Evolutionary conservation across 1,140 invertebrate genomes (phyloP), one percentile per base, ranked within the genome.

Genomic region (Sycophaga agraensis): DNA sequence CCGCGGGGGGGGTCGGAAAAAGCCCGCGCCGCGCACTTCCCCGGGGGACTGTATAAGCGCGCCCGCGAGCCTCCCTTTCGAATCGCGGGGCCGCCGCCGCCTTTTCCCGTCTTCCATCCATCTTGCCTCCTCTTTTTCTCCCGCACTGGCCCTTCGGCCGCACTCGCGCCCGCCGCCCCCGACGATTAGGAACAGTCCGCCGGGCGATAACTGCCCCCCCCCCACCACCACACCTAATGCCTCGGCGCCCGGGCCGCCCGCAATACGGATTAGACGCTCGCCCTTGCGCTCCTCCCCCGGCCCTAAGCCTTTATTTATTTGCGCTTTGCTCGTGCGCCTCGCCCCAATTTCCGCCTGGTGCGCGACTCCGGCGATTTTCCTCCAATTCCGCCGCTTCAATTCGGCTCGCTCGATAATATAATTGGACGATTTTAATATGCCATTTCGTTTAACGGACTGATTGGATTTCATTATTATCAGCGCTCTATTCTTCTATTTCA

Each of bases 171-270:
- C 31, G 5, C 39, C 11, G 9, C 4, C 60, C 63, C 65, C 62
- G 78, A 77, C 77, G 76, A 79, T 79, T 79, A 78, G 74, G 74
- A 78, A 75, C 76, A 76, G 77, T 78, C 78, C 74, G 75, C 72
- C 73, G 72, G n/a, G n/a, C 75, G 76, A 79, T 78, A 77, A 79
- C 77, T 76, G 71, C 72, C 76, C 28, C 28, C 28, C 28, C 4
- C 28, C 28, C 28, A 6, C 11, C 28, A n/a, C n/a, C n/a, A n/a
- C n/a, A 4, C 73, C 72, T 75, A 78, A 78, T 77, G 75, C 74
- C 73, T 69, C 71, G 70, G 66, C 69, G 73, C 73, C 66, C 71
- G 63, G 69, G 68, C 70, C 70, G 68, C 69, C 63, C 67, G 73
- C 73, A 74, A 75, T 76, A 79, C 75, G 77, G 77, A 77, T 79